Evolutionary conservation across 2,113 vertebrate species (phyloP).

Genomic region (Nothoprocta perdicaria): DNA sequence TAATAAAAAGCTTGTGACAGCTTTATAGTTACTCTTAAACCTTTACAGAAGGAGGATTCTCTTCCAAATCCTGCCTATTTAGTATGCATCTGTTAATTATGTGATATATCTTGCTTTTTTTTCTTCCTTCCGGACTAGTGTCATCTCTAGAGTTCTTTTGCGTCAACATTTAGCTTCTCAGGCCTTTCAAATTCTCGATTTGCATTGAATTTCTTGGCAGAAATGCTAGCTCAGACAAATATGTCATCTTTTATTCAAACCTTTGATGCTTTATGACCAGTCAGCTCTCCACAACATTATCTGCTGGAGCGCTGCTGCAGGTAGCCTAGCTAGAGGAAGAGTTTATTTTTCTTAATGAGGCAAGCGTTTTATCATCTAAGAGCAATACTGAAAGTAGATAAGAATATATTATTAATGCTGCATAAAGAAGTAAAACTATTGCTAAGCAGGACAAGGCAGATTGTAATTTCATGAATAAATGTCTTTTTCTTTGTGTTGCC

Average conservation of each 20-base stretch:
- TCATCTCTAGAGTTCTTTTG: background rate
- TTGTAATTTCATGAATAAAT: background rate
- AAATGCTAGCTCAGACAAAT: conserved; percentile 4
- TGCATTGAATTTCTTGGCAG: conserved; percentile 2
- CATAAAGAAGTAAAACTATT: background rate
- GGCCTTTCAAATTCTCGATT: background rate
- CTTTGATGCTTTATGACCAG: conserved; percentile 14
- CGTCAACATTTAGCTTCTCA: background rate
- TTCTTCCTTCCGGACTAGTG: background rate
- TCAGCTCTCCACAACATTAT: conserved; percentile 7
- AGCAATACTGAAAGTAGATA: background rate
- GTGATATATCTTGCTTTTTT: background rate
- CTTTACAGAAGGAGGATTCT: conserved; percentile 31
- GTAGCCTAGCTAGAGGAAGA: background rate
- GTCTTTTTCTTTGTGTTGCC: background rate
- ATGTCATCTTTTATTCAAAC: background rate
- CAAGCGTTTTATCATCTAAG: background rate
- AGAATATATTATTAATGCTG: background rate
- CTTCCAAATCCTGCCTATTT: conserved; percentile 30
- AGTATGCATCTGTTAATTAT: conserved; percentile 26
- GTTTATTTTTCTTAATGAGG: conserved; percentile 19
- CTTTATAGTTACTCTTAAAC: conserved; percentile 41
- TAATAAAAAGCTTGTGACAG: conserved; percentile 26
- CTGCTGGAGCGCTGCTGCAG: background rate
- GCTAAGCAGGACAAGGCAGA: background rate